phyloP scores from a whole-genome alignment of 2,888 invertebrate genomes.

The Andrena camellia region DNA sequence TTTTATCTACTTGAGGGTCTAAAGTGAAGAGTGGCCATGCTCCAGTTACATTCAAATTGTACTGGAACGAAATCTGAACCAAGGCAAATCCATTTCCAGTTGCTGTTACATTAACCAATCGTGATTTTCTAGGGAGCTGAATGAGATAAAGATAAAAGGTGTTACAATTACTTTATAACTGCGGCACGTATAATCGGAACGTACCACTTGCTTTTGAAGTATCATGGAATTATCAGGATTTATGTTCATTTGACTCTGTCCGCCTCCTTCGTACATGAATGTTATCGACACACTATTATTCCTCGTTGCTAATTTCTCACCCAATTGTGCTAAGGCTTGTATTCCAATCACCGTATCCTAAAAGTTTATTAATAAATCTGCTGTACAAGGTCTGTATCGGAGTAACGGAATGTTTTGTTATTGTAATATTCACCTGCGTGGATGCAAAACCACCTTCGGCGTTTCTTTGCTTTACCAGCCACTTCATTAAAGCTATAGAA shows the following conservation, averaged over 20 bases:
- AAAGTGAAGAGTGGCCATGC: slow-evolving; percentile 95
- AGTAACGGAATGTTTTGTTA: background rate
- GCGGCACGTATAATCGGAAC: slow-evolving; percentile 50
- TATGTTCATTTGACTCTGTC: slow-evolving; percentile 88
- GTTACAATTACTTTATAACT: too few relatives aligned
- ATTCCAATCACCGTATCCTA: slow-evolving; percentile 92
- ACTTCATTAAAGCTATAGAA: slow-evolving; percentile 89
- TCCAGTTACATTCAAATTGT: slow-evolving; percentile 94
- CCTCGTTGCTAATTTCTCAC: slow-evolving; percentile 87
- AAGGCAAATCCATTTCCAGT: slow-evolving; percentile 93
- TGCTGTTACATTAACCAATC: slow-evolving; percentile 90
- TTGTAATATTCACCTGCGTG: slow-evolving; percentile 86
- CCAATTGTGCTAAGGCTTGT: slow-evolving; percentile 89
- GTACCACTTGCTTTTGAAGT: slow-evolving; percentile 92
- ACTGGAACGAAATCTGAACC: slow-evolving; percentile 92
- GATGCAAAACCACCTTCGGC: slow-evolving; percentile 90
- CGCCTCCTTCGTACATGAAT: slow-evolving; percentile 86
- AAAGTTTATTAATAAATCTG: slow-evolving; percentile 48
- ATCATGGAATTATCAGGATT: slow-evolving; percentile 92
- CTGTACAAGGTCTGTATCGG: background rate
- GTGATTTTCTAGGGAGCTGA: slow-evolving; percentile 86
- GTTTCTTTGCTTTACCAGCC: slow-evolving; percentile 91
- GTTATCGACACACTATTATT: slow-evolving; percentile 87
- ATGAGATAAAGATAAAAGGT: background rate
- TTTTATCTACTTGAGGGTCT: slow-evolving; percentile 94